Evolutionary conservation across 2,113 vertebrate species (phyloP).

Genomic region (Sitta europaea): DNA sequence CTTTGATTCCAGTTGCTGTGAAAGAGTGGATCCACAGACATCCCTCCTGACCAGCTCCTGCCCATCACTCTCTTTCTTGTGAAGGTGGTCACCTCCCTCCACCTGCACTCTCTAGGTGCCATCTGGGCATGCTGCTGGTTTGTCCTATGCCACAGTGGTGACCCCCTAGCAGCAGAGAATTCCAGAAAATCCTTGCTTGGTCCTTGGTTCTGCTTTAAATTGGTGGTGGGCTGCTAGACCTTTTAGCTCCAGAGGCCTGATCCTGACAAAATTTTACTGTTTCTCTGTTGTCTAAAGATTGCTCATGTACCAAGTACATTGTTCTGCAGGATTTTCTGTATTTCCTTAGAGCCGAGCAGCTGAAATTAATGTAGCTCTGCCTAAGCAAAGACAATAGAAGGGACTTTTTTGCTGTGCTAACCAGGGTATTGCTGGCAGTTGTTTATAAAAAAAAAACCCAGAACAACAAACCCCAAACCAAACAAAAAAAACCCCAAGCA

Average conservation of each 20-base stretch:
- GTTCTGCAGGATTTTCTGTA: neutral
- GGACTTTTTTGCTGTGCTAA: neutral
- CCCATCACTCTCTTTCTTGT: neutral
- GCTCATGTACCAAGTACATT: accelerated
- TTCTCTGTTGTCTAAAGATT: neutral
- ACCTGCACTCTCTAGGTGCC: neutral
- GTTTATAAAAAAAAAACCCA: neutral
- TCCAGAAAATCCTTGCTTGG: neutral
- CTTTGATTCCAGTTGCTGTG: neutral
- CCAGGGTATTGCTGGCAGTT: neutral
- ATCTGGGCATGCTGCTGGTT: neutral
- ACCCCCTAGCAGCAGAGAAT: neutral
- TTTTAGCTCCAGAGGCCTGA: neutral
- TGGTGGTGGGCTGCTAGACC: neutral
- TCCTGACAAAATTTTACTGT: neutral
- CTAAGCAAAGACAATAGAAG: neutral
- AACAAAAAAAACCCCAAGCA: neutral
- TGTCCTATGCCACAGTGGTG: neutral
- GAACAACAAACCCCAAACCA: neutral
- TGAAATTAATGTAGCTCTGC: neutral
- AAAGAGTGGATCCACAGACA: neutral
- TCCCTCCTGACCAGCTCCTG: neutral
- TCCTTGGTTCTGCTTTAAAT: neutral
- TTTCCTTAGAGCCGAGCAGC: neutral
- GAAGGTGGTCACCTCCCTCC: neutral